Evolutionary conservation across 1,140 invertebrate species (phyloP).

Genomic region (Euschistus heros): DNA sequence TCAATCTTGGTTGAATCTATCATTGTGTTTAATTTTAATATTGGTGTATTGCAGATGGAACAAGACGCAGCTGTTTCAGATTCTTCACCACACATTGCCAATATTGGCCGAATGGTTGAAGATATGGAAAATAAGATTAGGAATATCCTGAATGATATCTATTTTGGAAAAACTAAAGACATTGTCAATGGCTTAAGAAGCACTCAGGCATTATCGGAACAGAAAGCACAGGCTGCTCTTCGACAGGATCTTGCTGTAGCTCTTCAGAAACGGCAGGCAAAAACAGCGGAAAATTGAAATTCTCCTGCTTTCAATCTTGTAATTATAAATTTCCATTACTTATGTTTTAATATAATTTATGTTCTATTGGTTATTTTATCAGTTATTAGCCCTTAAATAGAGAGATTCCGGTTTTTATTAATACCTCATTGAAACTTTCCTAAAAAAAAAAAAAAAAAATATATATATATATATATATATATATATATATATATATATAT

Average conservation of each 20-base stretch:
- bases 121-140: constrained; percentile 99
- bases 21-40: too few relatives aligned
- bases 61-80: constrained; percentile 82
- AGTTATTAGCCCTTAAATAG: not conserved
- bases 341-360: not conserved
- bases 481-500: too few relatives aligned
- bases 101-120: constrained; percentile 92
- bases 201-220: constrained; percentile 71
- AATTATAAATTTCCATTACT: not conserved
- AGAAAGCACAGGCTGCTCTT: constrained; percentile 68
- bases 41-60: constrained; percentile 54
- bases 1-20: too few relatives aligned
- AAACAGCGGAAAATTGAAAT: constrained; percentile 32
- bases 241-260: constrained; percentile 76
- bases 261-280: constrained; percentile 62
- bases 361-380: not conserved
- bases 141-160: constrained; percentile 96
- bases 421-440: not conserved
- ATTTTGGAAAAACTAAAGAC: constrained; percentile 98
- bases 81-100: constrained; percentile 91
- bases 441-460: not conserved
- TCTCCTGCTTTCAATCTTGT: constrained; percentile 1
- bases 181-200: constrained; percentile 96
- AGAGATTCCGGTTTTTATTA: not conserved
- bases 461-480: not conserved